Base-by-base conservation (phyloP, 2,888 invertebrate species). In the Acanthopleura granulata region DNA sequence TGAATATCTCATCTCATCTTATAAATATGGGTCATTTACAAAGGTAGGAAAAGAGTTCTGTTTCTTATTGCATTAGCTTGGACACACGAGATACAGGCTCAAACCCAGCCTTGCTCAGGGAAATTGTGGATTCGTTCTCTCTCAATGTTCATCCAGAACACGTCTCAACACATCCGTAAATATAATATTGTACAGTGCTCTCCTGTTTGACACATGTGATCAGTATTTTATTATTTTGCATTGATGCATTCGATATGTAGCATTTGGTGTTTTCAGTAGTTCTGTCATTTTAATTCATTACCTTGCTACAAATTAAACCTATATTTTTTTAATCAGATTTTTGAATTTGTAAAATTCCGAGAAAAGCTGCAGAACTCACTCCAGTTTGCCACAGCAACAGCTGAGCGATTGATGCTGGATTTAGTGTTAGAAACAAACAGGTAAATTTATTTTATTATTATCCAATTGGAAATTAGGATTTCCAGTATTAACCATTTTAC, bases 11-110 rank as follows among this genome's bases (percentile, higher is more conserved):
- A 95, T 97, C 40, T 94, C 95, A 86, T 95, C 96, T 14, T 98
- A 97, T 92, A 97, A 97, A 89, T 97, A 94, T 91, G 97, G 98
- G 16, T 97, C 97, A 69, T 97, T 97, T 92, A 94, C 94, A 82
- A 97, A 97, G 86, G 91, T 91, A 81, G 78, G 85, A 14, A n/a
- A 40, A 40, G 40, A 40, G 3, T 40, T 6, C 40, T 9, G 9
- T 40, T 40, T 40, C 40, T 40, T n/a, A n/a, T 3, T 40, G 40
- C 9, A 40, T 3, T 40, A 9, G 3, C 40, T 6, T 40, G 9
- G 4, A 40, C 40, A 6, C 9, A 40, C 40, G 3, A 9, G 40
- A n/a, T n/a, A n/a, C n/a, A n/a, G 40, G 40, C 40, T 40, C 40
- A n/a, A n/a, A n/a, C n/a, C n/a, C 9, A 40, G 40, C 40, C 40